These are phyloP conservation scores for Buathra laborator DNA, from an alignment of 2,888 invertebrate genomes.

Conservation along the genomic window DNA sequence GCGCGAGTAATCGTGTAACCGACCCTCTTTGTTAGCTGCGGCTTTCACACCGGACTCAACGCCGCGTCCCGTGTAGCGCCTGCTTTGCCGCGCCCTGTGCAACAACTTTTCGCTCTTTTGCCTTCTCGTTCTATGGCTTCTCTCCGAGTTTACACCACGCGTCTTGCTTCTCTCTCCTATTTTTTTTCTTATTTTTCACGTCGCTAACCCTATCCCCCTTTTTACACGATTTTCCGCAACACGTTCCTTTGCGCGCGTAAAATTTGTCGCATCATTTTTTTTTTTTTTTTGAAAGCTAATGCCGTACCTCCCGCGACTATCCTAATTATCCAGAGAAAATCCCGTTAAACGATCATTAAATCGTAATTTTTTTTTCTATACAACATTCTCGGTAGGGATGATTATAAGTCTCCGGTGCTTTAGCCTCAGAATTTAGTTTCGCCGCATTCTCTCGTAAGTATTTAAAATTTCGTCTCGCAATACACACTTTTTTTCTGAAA, in stretches of 20 bases:
- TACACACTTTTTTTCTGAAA: constrained; percentile 2
- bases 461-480: background rate
- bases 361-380: constrained; percentile 16
- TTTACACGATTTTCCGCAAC: constrained; percentile 58
- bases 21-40: constrained; percentile 77
- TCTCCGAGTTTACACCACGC: constrained; percentile 68
- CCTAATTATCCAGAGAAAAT: constrained; percentile 82
- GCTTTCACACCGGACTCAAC: constrained; percentile 63
- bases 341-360: constrained; percentile 84
- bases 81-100: background rate
- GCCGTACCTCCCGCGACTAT: constrained; percentile 64
- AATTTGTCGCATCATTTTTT: background rate
- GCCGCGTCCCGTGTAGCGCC: constrained; percentile 32
- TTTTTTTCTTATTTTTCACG: constrained; percentile 28
- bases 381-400: background rate
- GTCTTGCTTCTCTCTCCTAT: constrained; percentile 1
- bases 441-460: background rate
- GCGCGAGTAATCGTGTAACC: constrained; percentile 79
- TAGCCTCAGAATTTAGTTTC: background rate
- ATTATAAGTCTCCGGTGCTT: background rate
- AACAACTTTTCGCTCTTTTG: constrained; percentile 45
- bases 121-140: constrained; percentile 59
- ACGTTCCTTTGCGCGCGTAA: background rate
- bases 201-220: constrained; percentile 5
- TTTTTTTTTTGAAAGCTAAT: constrained; percentile 31